Base-by-base conservation (phyloP, 2,113 vertebrate genomes). In the Reinhardtius hippoglossoides region DNA sequence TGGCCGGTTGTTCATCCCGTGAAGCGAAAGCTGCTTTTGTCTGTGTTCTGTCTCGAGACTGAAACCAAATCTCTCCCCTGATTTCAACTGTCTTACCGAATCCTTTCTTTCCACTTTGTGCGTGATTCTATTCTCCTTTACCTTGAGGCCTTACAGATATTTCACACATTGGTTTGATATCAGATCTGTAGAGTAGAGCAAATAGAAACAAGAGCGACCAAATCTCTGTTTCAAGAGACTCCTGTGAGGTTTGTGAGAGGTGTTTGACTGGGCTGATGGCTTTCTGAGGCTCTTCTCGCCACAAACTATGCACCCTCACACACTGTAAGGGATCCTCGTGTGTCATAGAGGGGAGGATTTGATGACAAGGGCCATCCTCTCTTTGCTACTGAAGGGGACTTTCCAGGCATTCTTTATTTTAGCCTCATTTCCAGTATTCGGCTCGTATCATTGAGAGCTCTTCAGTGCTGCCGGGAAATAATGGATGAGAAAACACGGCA, bases 371-470 rank as follows among this genome's bases (percentile, higher is more conserved):
- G 57, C 67, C 24, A 7, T 66, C 78, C 61, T 73, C 31, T 27
- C 48, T 52, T 50, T n/a, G 35, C 58, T 60, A 18, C 15, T 67
- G 66, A 71, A 59, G 27, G 24, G 6, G 24, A 21, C 23, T 55
- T 71, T 76, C 64, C 18, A 44, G 18, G 56, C 56, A 40, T 76
- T 71, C n/a, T 81, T 44, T 73, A 48, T 79, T 70, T 74, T 27
- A 64, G 35, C 42, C 44, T 74, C 62, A 73, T 74, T 82, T 78
- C 59, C 23, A 23, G 64, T n/a, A 18, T 66, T 70, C 71, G 48
- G 62, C 61, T 80, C 23, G 27, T 40, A 59, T 56, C 80, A 84
- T 78, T 74, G 81, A 87, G 81, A 85, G 27, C 63, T 73, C 63
- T 57, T 81, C 64, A 66, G 18, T 8, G 9, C 58, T 63, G 67